These are phyloP conservation scores for Pluvianellus socialis DNA, from an alignment of 2,113 vertebrate species.

Conservation along the genomic window DNA sequence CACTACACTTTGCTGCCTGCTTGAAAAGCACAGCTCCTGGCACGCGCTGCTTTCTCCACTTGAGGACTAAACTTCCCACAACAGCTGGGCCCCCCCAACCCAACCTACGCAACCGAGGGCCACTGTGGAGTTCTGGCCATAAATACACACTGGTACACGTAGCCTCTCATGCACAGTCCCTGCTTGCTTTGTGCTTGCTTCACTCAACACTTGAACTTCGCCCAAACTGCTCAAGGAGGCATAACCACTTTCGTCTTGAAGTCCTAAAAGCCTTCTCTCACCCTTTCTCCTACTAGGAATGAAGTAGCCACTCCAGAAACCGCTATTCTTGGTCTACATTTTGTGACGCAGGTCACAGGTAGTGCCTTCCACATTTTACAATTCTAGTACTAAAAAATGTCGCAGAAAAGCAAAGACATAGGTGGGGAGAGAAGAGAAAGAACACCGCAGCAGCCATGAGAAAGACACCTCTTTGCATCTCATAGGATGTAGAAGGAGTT, in stretches of 20 bases:
- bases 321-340: background rate
- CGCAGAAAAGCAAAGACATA: background rate
- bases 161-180: background rate
- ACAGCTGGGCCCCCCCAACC: background rate
- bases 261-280: background rate
- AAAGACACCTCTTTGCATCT: background rate
- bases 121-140: background rate
- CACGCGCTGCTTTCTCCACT: background rate
- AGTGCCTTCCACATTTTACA: background rate
- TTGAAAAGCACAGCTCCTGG: background rate
- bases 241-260: background rate
- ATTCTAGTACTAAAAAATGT: background rate
- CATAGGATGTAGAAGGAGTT: background rate
- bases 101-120: background rate
- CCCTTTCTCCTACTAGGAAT: background rate
- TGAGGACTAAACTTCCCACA: background rate
- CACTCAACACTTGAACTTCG: background rate
- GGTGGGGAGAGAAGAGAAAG: background rate
- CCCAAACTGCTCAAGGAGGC: background rate
- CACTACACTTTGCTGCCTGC: background rate
- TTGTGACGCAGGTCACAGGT: background rate
- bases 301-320: background rate
- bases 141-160: rapidly evolving
- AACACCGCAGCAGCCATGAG: background rate
- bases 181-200: background rate